Evolutionary conservation across 2,797 vertebrate genomes (phyloP), one percentile per base, ranked within the genome.

Genomic region (Coregonus ussuriensis): DNA sequence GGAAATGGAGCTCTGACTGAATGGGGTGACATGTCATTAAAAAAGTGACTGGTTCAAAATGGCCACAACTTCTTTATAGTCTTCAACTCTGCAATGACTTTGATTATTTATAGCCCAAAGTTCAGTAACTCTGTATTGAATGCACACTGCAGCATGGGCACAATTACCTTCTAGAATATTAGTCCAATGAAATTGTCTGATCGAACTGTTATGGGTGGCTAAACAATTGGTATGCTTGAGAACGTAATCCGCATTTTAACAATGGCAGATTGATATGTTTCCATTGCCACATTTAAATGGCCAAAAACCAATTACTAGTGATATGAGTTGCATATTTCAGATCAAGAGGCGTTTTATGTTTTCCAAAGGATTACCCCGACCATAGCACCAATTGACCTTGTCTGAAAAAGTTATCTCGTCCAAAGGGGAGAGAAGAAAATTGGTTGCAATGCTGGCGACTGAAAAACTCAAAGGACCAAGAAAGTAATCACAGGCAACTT

Each of bases 221-320:
- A 35, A 77, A 77, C 69, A 72, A 72, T 72, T 62, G 75, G 21
- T n/a, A 53, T 54, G 59, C 29, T 53, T 15, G 29, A 66, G 47
- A 66, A 77, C 47, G 14, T 18, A 78, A 78, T 74, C 63, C 29
- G 6, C 52, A 78, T 74, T 51, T 73, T 68, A 69, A 74, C 72
- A 69, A 59, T 69, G 62, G 21, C 63, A 74, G 51, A 47, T 67
- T 74, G 71, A 66, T 78, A 69, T 74, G 71, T 72, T 77, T 79
- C 75, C 59, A 76, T 67, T 76, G 74, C 59, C 6, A 11, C 47
- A 7, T 31, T 79, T 79, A 37, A 75, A 66, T 72, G 35, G 37
- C n/a, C 69, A 67, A 71, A 66, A 71, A 79, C 11, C 66, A 75
- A 75, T 74, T 79, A 71, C 66, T 29, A 70, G 13, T 72, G 71